Evolutionary conservation across 2,797 vertebrate genomes (phyloP).

Genomic region (Epinephelus malabaricus): DNA sequence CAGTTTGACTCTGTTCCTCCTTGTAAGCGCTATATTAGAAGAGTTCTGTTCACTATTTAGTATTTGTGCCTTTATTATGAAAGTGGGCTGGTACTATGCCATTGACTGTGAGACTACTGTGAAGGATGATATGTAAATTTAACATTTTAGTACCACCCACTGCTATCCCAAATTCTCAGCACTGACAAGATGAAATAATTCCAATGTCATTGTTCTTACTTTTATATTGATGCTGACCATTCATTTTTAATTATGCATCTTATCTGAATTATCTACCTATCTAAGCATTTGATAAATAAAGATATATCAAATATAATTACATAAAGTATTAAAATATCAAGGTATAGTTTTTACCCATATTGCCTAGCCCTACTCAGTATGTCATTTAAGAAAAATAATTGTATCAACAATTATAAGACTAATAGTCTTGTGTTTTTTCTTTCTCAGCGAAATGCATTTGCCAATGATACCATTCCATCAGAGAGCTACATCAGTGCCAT

Average conservation of each 20-base stretch:
- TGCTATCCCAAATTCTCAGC: too few relatives aligned
- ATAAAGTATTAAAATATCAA: neutral
- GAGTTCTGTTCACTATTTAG: neutral
- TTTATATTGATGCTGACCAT: too few relatives aligned
- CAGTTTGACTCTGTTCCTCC: neutral
- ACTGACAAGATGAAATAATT: too few relatives aligned
- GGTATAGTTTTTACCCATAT: neutral
- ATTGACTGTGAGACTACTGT: neutral
- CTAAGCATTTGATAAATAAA: neutral
- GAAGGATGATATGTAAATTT: neutral
- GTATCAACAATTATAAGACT: neutral
- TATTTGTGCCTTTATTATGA: neutral
- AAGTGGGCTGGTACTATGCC: neutral
- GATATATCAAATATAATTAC: neutral
- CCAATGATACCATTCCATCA: slow-evolving; percentile 97
- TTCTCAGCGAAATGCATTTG: slow-evolving; percentile 95
- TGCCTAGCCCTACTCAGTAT: neutral
- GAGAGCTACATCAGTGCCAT: slow-evolving; percentile 99
- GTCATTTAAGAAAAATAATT: neutral
- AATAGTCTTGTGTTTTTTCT: slow-evolving; percentile 4
- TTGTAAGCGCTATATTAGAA: neutral
- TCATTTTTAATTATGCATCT: neutral
- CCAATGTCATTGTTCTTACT: too few relatives aligned
- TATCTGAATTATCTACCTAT: neutral
- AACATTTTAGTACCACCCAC: neutral